A percentile compares a stretch with the other conserved stretches of the same genome.
Evolutionary conservation across 2,797 vertebrate genomes (phyloP).

Genomic region (Melanotaenia pygmaea): DNA sequence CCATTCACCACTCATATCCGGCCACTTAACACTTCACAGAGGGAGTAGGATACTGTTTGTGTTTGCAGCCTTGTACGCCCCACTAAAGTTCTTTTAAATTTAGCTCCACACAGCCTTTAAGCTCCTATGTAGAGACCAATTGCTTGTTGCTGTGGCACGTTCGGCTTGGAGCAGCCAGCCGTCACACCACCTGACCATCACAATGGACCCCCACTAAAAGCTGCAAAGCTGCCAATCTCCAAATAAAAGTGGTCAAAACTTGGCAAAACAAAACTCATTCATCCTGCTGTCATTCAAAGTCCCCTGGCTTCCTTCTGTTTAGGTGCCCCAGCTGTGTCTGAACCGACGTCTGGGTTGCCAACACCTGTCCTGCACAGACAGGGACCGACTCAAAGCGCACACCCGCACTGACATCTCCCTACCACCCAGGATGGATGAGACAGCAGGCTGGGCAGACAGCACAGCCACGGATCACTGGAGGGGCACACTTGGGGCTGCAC

Average conservation of each 20-base stretch:
- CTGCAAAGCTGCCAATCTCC: conserved; percentile 23
- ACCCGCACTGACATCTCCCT: conserved; percentile 13
- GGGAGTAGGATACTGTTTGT: conserved; percentile 68
- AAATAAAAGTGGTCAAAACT: conserved; percentile 53
- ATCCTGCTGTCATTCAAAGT: conserved; percentile 68
- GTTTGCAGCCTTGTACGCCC: conserved; percentile 60
- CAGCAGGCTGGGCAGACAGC: conserved; percentile 65
- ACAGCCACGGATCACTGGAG: conserved; percentile 69
- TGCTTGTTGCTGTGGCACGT: conserved; percentile 34
- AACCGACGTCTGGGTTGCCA: conserved; percentile 59
- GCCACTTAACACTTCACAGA: conserved; percentile 77
- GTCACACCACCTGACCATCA: conserved; percentile 53
- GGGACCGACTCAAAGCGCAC: conserved; percentile 12
- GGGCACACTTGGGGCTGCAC: conserved; percentile 63
- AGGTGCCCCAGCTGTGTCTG: conserved; percentile 65
- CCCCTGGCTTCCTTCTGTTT: conserved; percentile 49
- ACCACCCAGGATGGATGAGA: conserved; percentile 65
- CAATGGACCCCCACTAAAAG: conserved; percentile 52
- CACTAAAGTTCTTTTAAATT: conserved; percentile 56
- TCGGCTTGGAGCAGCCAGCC: conserved; percentile 61
- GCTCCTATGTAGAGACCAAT: conserved; percentile 41
- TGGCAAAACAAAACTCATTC: conserved; percentile 69
- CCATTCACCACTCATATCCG: conserved; percentile 75
- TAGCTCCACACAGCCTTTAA: conserved; percentile 50
- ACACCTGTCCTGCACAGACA: conserved; percentile 69